Evolutionary conservation across 2,113 vertebrate species (phyloP), one percentile per base, ranked within the genome.

Genomic region (Lycocorax pyrrhopterus): DNA sequence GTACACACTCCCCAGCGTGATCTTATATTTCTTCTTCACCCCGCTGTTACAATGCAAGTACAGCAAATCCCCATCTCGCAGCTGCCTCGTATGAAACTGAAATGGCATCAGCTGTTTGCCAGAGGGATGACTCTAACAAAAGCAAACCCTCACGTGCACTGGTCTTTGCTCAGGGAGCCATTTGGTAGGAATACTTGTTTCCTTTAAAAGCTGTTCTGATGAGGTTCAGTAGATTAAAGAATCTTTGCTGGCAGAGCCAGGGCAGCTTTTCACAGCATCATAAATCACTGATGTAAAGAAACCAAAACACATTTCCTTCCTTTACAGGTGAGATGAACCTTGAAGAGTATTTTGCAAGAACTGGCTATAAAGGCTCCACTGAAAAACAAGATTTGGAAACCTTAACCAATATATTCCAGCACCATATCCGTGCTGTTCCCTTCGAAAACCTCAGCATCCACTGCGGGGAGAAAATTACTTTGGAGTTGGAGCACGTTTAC

Each of bases 391-490:
- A 99, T 75, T 95, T 99, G 56, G 96, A 96, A 74, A 99, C 98
- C 13, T 94, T 99, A 89, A 98, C 95, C 0, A 66, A 95, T 33
- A 94, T 99, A 90, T 98, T 99, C 96, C 97, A 98, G 90, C 97
- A 97, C 72, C 98, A 99, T 26, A 97, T 99, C 62, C 93, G 92
- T 79, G 94, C 98, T 0, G 46, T 99, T 79, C 98, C 98, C 15
- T 99, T 98, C 14, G 98, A 99, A 96, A 99, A 99, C 91, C 98
- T 99, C 91, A 98, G 98, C 91, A 97, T 99, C 32, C 99, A 99
- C 53, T 98, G 98, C 13, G 98, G 98, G 12, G 98, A 98, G 94
- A 62, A 63, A 89, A 98, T 98, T 74, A 93, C 75, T 21, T 52
- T 99, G 94, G 98, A 98, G 64, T 56, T 99, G 35, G 95, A 98